Evolutionary conservation across 2,888 invertebrate genomes (phyloP).

Genomic region (Serripes groenlandicus): DNA sequence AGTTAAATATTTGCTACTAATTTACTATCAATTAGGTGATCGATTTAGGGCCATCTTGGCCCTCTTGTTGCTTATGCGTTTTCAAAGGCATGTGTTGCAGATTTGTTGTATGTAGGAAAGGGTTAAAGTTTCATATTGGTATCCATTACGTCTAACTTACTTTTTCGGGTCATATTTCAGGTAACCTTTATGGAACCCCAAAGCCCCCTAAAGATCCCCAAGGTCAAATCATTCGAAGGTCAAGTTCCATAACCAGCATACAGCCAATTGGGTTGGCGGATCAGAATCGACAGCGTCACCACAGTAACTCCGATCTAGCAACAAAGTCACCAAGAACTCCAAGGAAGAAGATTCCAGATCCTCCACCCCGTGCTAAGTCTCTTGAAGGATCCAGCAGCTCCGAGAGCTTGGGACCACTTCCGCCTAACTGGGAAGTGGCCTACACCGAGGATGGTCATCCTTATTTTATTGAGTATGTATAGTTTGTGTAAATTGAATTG

Average conservation of each 20-base stretch:
- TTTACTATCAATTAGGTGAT: too few species aligned
- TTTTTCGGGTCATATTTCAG: too few species aligned
- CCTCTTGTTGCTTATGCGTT: too few species aligned
- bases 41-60: too few species aligned
- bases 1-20: too few species aligned
- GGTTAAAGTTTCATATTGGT: too few species aligned
- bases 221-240: slow-evolving; percentile 77
- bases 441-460: slow-evolving; percentile 98
- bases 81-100: too few species aligned
- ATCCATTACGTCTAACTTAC: too few species aligned
- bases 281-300: slow-evolving; percentile 87
- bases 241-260: slow-evolving; percentile 82
- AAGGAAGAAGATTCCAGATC: slow-evolving; percentile 72
- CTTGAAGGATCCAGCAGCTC: slow-evolving; percentile 80
- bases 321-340: slow-evolving; percentile 74
- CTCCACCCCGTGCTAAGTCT: slow-evolving; percentile 78
- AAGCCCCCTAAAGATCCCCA: slow-evolving; percentile 87
- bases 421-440: slow-evolving; percentile 98
- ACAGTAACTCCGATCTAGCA: slow-evolving; percentile 88
- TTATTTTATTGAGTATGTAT: slow-evolving; percentile 94
- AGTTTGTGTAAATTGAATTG: too few species aligned
- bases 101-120: too few species aligned
- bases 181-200: slow-evolving; percentile 89
- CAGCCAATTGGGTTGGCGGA: slow-evolving; percentile 88
- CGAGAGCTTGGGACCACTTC: slow-evolving; percentile 93